Base-by-base conservation (phyloP, 2,888 invertebrate species). In the Synergus umbraculus region DNA sequence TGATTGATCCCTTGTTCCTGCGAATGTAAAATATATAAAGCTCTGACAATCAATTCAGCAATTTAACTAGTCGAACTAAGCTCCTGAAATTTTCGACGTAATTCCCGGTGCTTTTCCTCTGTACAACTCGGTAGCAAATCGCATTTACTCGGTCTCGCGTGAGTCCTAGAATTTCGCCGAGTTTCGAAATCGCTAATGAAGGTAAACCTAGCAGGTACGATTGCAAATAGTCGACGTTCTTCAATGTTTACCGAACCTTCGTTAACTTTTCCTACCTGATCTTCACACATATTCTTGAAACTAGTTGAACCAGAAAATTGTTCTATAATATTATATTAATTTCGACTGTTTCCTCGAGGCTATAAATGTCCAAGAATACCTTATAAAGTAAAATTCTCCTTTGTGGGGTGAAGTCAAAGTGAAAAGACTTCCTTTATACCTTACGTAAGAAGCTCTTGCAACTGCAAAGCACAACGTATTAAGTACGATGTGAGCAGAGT, bases 121-220 rank as follows among this genome's bases (percentile, higher is more conserved):
- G n/a, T 54, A 76, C 67, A 78, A 78, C 76, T 77, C 76, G 22
- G 49, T 54, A 78, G 78, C 78, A 63, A 76, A 79, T 78, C 77
- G 77, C 76, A 82, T 77, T 76, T 76, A 79, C 76, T 79, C 78
- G 69, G 69, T 80, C 78, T 77, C 46, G 49, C 67, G 79, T 81
- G 77, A 78, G 80, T 76, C 69, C 54, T 76, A 63, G 76, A 79
- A 79, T 83, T 67, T 76, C 76, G 69, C 64, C 54, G 77, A 84
- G 80, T 83, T 83, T 65, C 81, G 79, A 81, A 83, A 82, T 84
- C 76, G 69, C 82, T 85, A 85, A 85, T 84, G 84, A 84, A 83
- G 83, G 82, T 79, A 82, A 83, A 82, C 77, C 76, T 73, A 76
- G 18, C 1, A 46, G 79, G 79, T 79, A 77, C 41, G 69, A 54